Evolutionary conservation across 2,888 invertebrate genomes (phyloP).

Genomic region (Cephus sareptanus): DNA sequence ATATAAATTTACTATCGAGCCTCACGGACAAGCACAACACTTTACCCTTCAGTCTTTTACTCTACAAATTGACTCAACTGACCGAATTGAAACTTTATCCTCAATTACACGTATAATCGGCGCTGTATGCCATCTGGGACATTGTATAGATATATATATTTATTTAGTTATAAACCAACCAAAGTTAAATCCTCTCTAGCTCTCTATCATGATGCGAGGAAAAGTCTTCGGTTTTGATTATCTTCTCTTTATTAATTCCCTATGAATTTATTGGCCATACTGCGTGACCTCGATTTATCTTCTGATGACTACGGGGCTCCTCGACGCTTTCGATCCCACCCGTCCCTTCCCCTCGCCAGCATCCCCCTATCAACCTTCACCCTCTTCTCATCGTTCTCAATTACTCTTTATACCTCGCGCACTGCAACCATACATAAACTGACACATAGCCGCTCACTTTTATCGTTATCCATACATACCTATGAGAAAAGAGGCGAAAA

Average conservation of each 20-base stretch:
- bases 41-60: background rate
- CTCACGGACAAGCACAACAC: background rate
- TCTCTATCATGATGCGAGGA: constrained; percentile 4
- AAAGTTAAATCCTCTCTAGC: background rate
- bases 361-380: constrained; percentile 11
- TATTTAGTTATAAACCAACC: background rate
- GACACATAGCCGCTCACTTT: background rate
- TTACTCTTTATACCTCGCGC: background rate
- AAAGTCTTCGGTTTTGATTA: constrained; percentile 15
- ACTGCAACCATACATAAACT: background rate
- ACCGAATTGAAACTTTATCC: constrained; percentile 37
- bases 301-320: background rate
- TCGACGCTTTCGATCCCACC: constrained; percentile 15
- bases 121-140: background rate
- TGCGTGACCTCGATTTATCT: constrained; percentile 2
- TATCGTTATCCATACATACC: background rate
- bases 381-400: constrained; percentile 4
- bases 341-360: constrained; percentile 10
- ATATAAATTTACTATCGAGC: background rate
- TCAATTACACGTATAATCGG: constrained; percentile 33
- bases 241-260: constrained; percentile 19
- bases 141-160: background rate
- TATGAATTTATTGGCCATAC: constrained; percentile 6
- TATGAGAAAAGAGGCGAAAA: background rate
- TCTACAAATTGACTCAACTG: constrained; percentile 31